phyloP scores from a whole-genome alignment of 2,113 vertebrate genomes.

The Lepus timidus region DNA sequence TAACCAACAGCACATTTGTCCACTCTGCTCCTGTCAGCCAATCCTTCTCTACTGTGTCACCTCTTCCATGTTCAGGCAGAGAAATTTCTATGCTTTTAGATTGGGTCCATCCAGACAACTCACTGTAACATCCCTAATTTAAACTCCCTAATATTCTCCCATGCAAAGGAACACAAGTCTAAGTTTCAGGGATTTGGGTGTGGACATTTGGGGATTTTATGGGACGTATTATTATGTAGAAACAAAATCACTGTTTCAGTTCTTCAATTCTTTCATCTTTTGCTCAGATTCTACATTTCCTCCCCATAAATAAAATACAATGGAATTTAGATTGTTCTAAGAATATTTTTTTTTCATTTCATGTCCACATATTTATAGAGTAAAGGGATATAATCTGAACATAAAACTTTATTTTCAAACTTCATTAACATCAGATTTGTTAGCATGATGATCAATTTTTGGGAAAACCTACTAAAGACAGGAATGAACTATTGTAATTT shows the following conservation, averaged over 20 bases:
- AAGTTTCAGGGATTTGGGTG: neutral
- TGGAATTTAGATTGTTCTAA: neutral
- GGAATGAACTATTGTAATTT: neutral
- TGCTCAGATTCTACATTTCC: neutral
- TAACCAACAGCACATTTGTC: neutral
- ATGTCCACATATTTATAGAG: neutral
- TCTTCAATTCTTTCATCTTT: conserved; percentile 13
- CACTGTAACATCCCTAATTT: neutral
- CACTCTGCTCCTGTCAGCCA: neutral
- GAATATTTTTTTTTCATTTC: neutral
- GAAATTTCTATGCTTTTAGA: conserved; percentile 5
- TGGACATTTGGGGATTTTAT: neutral
- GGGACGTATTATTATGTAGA: neutral
- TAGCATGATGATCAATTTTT: neutral
- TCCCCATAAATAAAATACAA: neutral
- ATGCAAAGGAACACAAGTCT: neutral
- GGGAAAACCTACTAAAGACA: conserved; percentile 16
- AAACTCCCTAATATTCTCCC: neutral
- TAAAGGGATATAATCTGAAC: neutral
- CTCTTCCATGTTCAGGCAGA: neutral
- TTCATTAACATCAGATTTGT: conserved; percentile 18
- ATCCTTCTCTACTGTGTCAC: neutral
- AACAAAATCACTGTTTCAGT: neutral
- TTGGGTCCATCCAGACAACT: neutral
- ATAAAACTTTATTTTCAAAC: conserved; percentile 19